phyloP scores from a whole-genome alignment of 1,140 invertebrate species.

The Calephelis virginiensis region DNA sequence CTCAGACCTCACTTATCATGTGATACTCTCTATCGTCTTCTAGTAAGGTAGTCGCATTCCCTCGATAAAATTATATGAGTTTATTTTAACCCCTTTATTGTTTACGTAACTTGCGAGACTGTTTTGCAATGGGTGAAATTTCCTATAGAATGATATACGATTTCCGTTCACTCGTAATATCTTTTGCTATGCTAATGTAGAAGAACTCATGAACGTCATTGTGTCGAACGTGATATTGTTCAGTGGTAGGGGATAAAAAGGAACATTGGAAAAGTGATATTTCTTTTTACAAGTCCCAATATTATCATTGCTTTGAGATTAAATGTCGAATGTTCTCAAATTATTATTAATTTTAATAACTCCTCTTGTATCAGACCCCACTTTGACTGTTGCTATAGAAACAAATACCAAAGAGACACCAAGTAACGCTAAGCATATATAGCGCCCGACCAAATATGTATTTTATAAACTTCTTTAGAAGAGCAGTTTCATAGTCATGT shows the following conservation, averaged over 20 bases:
- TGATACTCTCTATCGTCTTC: constrained; percentile 4
- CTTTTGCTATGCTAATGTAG: constrained; percentile 14
- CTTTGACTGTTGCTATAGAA: too few species aligned
- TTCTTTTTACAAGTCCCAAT: too few species aligned
- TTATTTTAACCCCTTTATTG: constrained; percentile 13
- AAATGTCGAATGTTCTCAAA: too few species aligned
- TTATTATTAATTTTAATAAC: too few species aligned
- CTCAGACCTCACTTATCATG: constrained; percentile 3
- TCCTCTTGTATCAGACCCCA: too few species aligned
- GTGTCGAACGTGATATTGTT: not conserved
- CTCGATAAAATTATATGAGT: constrained; percentile 4
- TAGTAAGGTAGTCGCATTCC: constrained; percentile 1
- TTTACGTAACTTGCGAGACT: constrained; percentile 1
- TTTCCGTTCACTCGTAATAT: not conserved
- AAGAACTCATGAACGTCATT: constrained; percentile 16
- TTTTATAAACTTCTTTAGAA: too few species aligned
- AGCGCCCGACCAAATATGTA: too few species aligned
- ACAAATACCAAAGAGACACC: too few species aligned
- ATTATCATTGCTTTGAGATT: too few species aligned
- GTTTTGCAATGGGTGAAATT: constrained; percentile 5
- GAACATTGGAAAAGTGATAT: not conserved
- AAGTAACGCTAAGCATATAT: too few species aligned
- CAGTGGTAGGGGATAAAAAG: not conserved
- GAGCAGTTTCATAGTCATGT: too few species aligned
- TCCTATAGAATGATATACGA: constrained; percentile 8